Percentiles rank a stretch among this genome's conserved stretches.
These are phyloP conservation scores for Telmatherina bonti DNA, from an alignment of 2,797 vertebrate genomes.

Conservation along the genomic window DNA sequence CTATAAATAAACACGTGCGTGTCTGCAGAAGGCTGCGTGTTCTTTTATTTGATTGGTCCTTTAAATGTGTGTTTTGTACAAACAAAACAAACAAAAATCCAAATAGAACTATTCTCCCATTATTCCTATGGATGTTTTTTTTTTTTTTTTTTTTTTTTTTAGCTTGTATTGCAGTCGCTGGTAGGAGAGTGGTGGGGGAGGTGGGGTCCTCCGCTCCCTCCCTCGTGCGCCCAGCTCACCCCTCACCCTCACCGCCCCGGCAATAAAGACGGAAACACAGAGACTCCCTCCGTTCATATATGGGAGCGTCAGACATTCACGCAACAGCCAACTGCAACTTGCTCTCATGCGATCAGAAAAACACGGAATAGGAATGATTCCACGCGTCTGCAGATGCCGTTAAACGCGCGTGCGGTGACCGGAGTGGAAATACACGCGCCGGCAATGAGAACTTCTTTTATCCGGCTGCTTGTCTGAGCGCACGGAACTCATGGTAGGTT, in stretches of 20 bases:
- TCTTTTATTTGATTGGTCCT: neutral
- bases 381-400: slow-evolving; percentile 46
- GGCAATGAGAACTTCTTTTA: slow-evolving; percentile 50
- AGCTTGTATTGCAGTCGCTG: no score
- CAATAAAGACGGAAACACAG: slow-evolving; percentile 27
- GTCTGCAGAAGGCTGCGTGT: neutral
- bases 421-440: slow-evolving; percentile 53
- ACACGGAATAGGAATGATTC: neutral
- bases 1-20: neutral
- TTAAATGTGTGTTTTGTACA: neutral
- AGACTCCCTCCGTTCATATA: slow-evolving; percentile 60
- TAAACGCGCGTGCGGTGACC: slow-evolving; percentile 37
- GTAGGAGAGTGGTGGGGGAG: neutral
- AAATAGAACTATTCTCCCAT: no score
- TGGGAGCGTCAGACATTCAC: slow-evolving; percentile 43
- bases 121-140: no score
- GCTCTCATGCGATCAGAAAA: slow-evolving; percentile 32
- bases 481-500: slow-evolving; percentile 67
- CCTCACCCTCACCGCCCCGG: slow-evolving; percentile 22
- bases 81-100: neutral
- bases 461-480: slow-evolving; percentile 54
- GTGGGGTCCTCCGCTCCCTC: slow-evolving; percentile 1
- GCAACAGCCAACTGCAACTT: slow-evolving; percentile 49
- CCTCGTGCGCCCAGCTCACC: slow-evolving; percentile 31
- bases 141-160: no score